Base-by-base conservation (phyloP, 2,888 invertebrate genomes). In the Tenthredo mesomela region DNA sequence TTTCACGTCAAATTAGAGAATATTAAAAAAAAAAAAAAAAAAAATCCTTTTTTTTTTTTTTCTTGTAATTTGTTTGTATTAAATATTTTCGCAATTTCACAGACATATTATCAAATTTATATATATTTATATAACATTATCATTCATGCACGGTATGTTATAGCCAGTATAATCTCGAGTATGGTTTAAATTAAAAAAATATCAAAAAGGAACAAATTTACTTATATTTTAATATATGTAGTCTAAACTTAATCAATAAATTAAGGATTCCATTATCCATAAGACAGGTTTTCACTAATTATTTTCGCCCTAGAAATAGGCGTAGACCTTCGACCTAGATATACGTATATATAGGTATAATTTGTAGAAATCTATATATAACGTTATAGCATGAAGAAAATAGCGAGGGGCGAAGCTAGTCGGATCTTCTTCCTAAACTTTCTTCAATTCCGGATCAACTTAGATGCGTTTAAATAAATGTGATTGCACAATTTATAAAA, bases 321-420 rank as follows among this genome's bases (percentile, higher is more conserved):
- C 67, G 67, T 67, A 12, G 7, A 67, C 29, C 33, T 67, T 33
- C 67, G 67, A 33, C 67, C 67, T 67, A 67, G 67, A 67, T 67
- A 33, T 67, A 67, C 33, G 33, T 67, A 2, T 67, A 33, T 33
- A 67, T 61, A 67, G 67, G 33, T 67, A 67, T 67, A n/a, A n/a
- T 67, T 33, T 33, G 67, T 67, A 18, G 33, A 67, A 67, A 67
- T 67, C 67, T 67, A 67, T 67, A 67, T 67, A 67, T 67, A 67
- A 67, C 67, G 67, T 67, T 67, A 67, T 67, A 67, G 67, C 67
- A 67, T 1, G 67, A 67, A 33, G 67, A 29, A 67, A 67, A 29
- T 67, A 67, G 67, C 67, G 33, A 18, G 67, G 18, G 33, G 9
- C 61, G 25, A 29, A 33, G 33, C 67, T 33, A 33, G 67, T 67